Conservation (phyloP, 1,140 invertebrate species). For the Papilio polyxenes region DNA sequence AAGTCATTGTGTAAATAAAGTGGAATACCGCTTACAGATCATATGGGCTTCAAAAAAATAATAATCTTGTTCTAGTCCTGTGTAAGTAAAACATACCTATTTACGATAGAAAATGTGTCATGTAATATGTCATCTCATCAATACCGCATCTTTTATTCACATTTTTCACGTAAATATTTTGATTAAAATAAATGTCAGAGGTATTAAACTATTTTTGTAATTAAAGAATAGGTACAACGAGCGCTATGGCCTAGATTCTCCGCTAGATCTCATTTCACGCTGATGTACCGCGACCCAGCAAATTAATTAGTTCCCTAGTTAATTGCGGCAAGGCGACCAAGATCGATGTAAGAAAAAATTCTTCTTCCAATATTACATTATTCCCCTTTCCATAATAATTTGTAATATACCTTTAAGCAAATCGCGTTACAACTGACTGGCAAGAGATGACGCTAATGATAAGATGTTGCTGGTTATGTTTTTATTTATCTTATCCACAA, state of each 20-base stretch:
- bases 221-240: conserved; percentile 28
- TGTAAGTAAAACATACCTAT: not conserved
- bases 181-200: conserved; percentile 23
- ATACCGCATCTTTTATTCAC: not conserved
- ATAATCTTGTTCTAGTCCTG: not conserved
- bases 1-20: too few species aligned
- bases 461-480: too few species aligned
- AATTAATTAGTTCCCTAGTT: conserved; percentile 33
- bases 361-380: not conserved
- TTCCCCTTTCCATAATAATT: not conserved
- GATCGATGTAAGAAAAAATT: conserved; percentile 27
- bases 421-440: too few species aligned
- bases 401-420: too few species aligned
- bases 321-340: conserved; percentile 20
- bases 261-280: conserved; percentile 35
- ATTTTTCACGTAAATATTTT: not conserved
- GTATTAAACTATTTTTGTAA: conserved; percentile 36
- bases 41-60: too few species aligned
- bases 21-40: too few species aligned
- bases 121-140: not conserved
- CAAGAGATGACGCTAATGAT: too few species aligned
- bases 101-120: not conserved
- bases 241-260: conserved; percentile 35
- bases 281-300: conserved; percentile 22
- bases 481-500: too few species aligned